These are phyloP conservation scores for Phaedon cochleariae DNA, from an alignment of 2,888 invertebrate species.

Conservation along the genomic window DNA sequence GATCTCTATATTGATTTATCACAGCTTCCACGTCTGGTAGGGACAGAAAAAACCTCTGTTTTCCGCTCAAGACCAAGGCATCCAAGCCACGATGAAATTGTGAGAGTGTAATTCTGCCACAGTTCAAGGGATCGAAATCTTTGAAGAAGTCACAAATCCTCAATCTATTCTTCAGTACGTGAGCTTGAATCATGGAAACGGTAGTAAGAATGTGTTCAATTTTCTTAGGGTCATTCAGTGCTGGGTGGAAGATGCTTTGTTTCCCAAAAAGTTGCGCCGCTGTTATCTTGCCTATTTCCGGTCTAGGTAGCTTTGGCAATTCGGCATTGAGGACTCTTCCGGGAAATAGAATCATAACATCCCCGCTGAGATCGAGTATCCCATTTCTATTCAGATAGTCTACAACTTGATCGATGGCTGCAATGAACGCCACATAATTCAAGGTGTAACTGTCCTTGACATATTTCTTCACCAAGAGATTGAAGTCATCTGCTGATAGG, in stretches of 20 bases:
- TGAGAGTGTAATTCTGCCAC: conserved; percentile 73
- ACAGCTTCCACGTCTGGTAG: conserved; percentile 71
- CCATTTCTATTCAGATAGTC: conserved; percentile 67
- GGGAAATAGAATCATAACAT: conserved; percentile 68
- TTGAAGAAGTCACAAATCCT: conserved; percentile 75
- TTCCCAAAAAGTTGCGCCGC: conserved; percentile 65
- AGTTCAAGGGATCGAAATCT: conserved; percentile 75
- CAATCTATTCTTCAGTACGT: conserved; percentile 71
- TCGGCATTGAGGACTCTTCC: conserved; percentile 73
- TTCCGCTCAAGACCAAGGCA: conserved; percentile 69
- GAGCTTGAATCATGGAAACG: conserved; percentile 73
- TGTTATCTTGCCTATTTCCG: conserved; percentile 66
- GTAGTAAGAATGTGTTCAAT: conserved; percentile 66
- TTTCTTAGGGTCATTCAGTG: conserved; percentile 63
- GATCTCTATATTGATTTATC: conserved; percentile 75
- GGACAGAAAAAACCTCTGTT: conserved; percentile 67
- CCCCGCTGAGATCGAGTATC: conserved; percentile 66
- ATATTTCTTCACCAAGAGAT: conserved; percentile 77
- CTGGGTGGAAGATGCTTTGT: conserved; percentile 69
- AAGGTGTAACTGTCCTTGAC: conserved; percentile 79
- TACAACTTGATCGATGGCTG: conserved; percentile 72
- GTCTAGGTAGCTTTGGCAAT: conserved; percentile 73
- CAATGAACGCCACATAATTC: conserved; percentile 80
- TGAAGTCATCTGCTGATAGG: conserved; percentile 76
- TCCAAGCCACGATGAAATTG: conserved; percentile 78